Base-by-base conservation (phyloP, 1,140 invertebrate species). In the Drosophila takahashii region DNA sequence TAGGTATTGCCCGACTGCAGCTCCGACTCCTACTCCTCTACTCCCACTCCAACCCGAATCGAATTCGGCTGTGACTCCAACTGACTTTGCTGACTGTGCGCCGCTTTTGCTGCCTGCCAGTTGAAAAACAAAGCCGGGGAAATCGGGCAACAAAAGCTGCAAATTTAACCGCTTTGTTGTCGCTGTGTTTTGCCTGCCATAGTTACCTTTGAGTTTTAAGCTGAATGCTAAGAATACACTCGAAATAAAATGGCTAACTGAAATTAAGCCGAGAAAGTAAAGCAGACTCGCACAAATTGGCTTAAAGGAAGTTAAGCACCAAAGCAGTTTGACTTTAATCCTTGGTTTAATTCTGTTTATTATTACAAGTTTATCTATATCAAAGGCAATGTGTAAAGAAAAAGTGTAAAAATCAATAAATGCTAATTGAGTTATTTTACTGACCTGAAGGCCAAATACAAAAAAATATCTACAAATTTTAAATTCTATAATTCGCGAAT, bases 1-100 rank as follows among this genome's bases (percentile, higher is more conserved):
- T 90, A 90, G 89, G 84, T 86, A 86, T 86, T 86, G 83, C 83
- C 73, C 56, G 61, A 66, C 60, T 69, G 50, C 29, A 32, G 37
- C 67, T 62, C 70, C 41, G 51, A 62, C 58, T 65, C 45, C 26
- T n/a, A 37, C 69, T 62, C 44, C 52, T 10, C 39, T 9, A 47
- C 34, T 59, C 48, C 42, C 4, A 42, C 27, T 15, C 27, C 47
- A 26, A 15, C n/a, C 47, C 27, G 27, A 29, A 48, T 48, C 26
- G 29, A 39, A 69, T 32, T 57, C 32, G 45, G 65, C 69, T 72
- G 34, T 45, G 57, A 36, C 51, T 65, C 52, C 27, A 29, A 36
- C 56, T 48, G 71, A 66, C 72, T 66, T 37, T 37, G 71, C 78
- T 74, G 69, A 71, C 69, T 71, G 41, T 57, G 64, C 59, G 36